These are phyloP conservation scores for Plebejus melissa DNA, from an alignment of 2,888 invertebrate species.

Conservation along the genomic window DNA sequence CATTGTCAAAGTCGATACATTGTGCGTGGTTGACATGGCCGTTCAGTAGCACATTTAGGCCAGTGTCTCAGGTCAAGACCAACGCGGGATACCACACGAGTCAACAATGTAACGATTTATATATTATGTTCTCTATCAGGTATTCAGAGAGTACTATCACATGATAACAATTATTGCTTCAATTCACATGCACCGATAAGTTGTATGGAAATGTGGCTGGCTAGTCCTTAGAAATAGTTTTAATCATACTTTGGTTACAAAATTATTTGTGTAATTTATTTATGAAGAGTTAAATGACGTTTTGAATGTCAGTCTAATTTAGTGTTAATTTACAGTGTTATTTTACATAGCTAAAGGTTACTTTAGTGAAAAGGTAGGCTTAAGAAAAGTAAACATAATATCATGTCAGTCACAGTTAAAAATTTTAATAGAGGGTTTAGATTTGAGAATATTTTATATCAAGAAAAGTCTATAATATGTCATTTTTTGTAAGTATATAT, in stretches of 20 bases:
- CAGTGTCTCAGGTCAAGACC: conserved; percentile 13
- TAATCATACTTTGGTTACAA: background rate
- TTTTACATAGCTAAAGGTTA: background rate
- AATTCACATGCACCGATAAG: background rate
- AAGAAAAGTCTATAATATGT: background rate
- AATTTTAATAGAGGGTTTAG: background rate
- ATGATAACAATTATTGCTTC: conserved; percentile 11
- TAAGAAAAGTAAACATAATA: background rate
- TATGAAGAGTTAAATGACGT: background rate
- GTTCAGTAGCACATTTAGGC: background rate
- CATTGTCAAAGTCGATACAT: background rate
- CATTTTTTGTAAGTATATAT: background rate
- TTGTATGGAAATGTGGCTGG: background rate
- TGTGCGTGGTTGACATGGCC: background rate
- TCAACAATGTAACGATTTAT: conserved; percentile 25
- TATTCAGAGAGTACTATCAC: conserved; percentile 1
- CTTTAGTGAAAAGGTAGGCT: background rate
- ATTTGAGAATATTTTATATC: background rate
- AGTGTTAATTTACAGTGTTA: background rate
- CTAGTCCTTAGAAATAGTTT: background rate
- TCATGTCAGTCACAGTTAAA: background rate
- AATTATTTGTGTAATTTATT: background rate
- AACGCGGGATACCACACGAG: conserved; percentile 11
- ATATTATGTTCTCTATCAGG: conserved; percentile 11
- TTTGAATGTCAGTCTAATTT: background rate